Percentiles rank a stretch among this genome's conserved stretches.
Conservation (phyloP, 2,888 invertebrate species). For the Pandemis cinnamomeana region DNA sequence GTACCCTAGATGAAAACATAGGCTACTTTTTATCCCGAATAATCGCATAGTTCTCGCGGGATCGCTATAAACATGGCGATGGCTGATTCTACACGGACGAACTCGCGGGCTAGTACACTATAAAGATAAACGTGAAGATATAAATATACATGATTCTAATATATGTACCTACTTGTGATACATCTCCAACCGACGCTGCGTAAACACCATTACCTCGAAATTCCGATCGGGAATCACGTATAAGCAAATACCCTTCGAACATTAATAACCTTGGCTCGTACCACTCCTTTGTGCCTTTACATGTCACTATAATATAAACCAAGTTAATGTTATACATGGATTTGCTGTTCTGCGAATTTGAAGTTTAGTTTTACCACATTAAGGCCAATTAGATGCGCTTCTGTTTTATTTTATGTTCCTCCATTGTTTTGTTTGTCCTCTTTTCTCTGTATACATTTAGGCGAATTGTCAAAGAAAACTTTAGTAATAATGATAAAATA, state of each 20-base stretch:
- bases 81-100: no score
- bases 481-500: background rate
- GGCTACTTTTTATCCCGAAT: no score
- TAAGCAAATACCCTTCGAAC: slow-evolving; percentile 28
- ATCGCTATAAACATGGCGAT: no score
- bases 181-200: slow-evolving; percentile 12
- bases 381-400: background rate
- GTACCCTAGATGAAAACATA: no score
- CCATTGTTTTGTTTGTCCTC: background rate
- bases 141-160: slow-evolving; percentile 2
- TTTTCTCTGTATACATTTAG: background rate
- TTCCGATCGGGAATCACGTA: slow-evolving; percentile 23
- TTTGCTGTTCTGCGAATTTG: background rate
- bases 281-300: slow-evolving; percentile 20
- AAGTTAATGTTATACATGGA: slow-evolving; percentile 2
- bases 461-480: slow-evolving; percentile 1
- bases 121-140: slow-evolving; percentile 10
- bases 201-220: slow-evolving; percentile 31
- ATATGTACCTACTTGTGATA: background rate
- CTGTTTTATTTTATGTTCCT: background rate
- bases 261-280: slow-evolving; percentile 26
- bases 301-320: slow-evolving; percentile 4
- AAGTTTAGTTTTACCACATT: background rate
- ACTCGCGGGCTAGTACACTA: background rate
- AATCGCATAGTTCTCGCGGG: no score